Evolutionary conservation across 2,113 vertebrate species (phyloP), one percentile per base, ranked within the genome.

Genomic region (Pollimyrus isidori): DNA sequence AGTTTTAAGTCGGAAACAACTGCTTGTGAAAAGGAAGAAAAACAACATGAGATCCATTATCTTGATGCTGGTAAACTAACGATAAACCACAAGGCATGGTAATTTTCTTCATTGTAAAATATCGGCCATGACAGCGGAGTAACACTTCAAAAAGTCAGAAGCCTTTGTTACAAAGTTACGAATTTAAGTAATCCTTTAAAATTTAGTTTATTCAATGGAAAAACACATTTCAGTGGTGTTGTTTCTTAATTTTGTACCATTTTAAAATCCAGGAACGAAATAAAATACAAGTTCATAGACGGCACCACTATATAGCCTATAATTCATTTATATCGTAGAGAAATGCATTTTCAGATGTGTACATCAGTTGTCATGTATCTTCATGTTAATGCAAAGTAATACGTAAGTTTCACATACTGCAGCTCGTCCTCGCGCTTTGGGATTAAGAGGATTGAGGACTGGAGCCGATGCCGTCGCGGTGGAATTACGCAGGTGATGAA

Each of bases 401-500:
- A 80, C 30, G 39, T 80, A 42, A 80, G 1, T 39, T 80, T 80
- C 30, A 80, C 13, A 80, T 19, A 80, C 35, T 19, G 73, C 35
- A 80, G 35, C 73, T 42, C 73, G 42, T 42, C 35, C 35, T 80
- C 35, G 73, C 73, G 73, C 73, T 42, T 80, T 1, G 35, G 73
- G 73, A 80, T 80, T 80, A 80, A 19, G 35, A 80, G 73, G 73
- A 80, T 80, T 19, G 35, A 21, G 30, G 52, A n/a, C 30, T 87
- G 52, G 39, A 58, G 52, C 86, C 86, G 30, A 17, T 58, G 56
- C 30, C 19, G 86, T 87, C 21, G 21, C n/a, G 17, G 86, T 87
- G 86, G 86, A 87, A 39, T 56, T 7, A 45, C 23, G 52, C 86
- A 62, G 52, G 86, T 87, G 49, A 87, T 39, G 39, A 87, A 62